Evolutionary conservation across 2,888 invertebrate species (phyloP), one percentile per base, ranked within the genome.

Genomic region (Heliconius ethilla): DNA sequence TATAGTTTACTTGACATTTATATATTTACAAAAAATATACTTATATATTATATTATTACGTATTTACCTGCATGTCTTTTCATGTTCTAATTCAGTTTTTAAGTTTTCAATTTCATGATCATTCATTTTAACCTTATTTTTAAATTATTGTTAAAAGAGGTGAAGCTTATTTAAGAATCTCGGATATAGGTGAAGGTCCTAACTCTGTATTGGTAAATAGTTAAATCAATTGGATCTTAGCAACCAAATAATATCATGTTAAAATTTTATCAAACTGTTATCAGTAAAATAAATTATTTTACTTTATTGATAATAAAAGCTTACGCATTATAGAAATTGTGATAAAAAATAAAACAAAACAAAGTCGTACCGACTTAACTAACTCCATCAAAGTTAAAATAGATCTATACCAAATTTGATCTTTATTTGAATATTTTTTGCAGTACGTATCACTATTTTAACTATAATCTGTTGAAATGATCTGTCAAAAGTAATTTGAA

Each of bases 71-170:
- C 90, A 91, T 78, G 89, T 88, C 84, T 91, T 94, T 86, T 95
- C 95, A 81, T 93, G 92, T 78, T 95, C 94, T 82, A 94, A 85
- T 87, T 95, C 95, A 80, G 84, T 89, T 89, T 90, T 94, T 79
- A 95, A 86, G 82, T 83, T 86, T 70, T 95, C 95, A 78, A 95
- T 90, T 89, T 94, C 95, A 86, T 86, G 90, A 79, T 94, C 94
- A 83, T 89, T 90, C 92, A 93, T 92, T 86, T 77, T 79, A 25
- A 11, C 51, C 22, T 1, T 11, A 45, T 29, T 40, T 27, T 22
- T 10, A 59, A 55, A n/a, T 62, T 29, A n/a, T 40, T 29, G 13
- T 75, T 37, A 13, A 59, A 55, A 62, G 29, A 25, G 33, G 7
- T 9, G 18, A 27, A 40, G 25, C 15, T 66, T n/a, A n/a, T 67